These are phyloP conservation scores for Darevskia mixta DNA, from an alignment of 2,797 vertebrate species.

Conservation along the genomic window DNA sequence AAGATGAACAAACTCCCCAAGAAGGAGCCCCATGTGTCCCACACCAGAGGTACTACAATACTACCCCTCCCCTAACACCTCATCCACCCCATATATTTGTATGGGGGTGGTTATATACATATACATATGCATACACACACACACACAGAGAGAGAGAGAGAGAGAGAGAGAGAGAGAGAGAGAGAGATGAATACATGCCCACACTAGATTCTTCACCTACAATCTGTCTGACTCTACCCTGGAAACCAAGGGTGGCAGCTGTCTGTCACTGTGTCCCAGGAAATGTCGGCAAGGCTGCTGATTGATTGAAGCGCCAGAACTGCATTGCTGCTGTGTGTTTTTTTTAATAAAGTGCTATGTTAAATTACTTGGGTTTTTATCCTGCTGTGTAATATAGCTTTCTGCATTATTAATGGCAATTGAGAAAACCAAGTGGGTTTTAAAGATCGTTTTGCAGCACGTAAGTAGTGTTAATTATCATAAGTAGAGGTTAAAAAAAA, in stretches of 20 bases:
- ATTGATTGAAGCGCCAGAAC: constrained; percentile 53
- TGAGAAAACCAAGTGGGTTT: constrained; percentile 61
- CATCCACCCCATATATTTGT: too few relatives aligned
- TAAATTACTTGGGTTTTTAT: constrained; percentile 50
- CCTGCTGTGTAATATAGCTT: constrained; percentile 46
- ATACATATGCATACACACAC: background rate
- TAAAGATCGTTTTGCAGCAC: constrained; percentile 47
- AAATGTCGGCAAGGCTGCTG: constrained; percentile 47
- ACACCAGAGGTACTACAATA: too few relatives aligned
- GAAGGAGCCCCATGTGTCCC: too few relatives aligned
- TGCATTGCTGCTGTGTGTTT: constrained; percentile 42
- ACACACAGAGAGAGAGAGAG: background rate
- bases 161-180: background rate
- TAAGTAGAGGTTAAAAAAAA: background rate
- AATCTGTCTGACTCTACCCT: constrained; percentile 45
- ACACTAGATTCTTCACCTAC: constrained; percentile 44
- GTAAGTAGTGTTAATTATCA: constrained; percentile 57
- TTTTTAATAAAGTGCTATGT: constrained; percentile 56
- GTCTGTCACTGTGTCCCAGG: constrained; percentile 19
- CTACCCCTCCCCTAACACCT: too few relatives aligned
- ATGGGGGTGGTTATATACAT: too few relatives aligned
- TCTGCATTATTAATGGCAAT: constrained; percentile 65
- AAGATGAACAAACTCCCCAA: too few relatives aligned
- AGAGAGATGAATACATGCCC: background rate
- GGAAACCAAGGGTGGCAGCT: constrained; percentile 52